A percentile compares a stretch with the other conserved stretches of the same genome.
These are phyloP conservation scores for Cynoglossus semilaevis DNA, from an alignment of 2,113 vertebrate species.

Conservation along the genomic window DNA sequence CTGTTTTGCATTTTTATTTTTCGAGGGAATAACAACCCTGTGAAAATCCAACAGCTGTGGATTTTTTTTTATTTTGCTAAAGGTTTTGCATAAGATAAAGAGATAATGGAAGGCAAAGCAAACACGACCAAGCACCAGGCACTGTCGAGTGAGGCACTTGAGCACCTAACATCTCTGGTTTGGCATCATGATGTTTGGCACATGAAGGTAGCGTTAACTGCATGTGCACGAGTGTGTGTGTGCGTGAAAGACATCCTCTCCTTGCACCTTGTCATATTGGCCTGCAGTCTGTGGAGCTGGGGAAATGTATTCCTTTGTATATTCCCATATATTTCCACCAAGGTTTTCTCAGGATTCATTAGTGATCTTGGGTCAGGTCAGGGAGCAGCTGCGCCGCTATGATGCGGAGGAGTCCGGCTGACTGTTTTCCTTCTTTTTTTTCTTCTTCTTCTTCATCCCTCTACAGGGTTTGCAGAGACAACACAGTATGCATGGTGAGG, in stretches of 20 bases:
- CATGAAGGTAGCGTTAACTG: constrained; percentile 52
- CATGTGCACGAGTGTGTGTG: constrained; percentile 19
- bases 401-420: constrained; percentile 69
- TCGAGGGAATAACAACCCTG: constrained; percentile 15
- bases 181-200: constrained; percentile 69
- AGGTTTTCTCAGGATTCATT: constrained; percentile 9
- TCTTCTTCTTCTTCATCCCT: constrained; percentile 78
- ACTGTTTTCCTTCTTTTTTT: constrained; percentile 57
- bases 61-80: constrained; percentile 30
- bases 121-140: constrained; percentile 69
- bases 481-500: constrained; percentile 93
- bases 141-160: constrained; percentile 77
- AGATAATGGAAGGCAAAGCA: constrained; percentile 70
- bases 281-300: constrained; percentile 1
- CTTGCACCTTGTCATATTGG: constrained; percentile 26
- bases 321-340: not conserved
- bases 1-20: constrained; percentile 42
- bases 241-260: constrained; percentile 11
- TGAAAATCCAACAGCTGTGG: constrained; percentile 9
- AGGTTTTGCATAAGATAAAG: constrained; percentile 71
- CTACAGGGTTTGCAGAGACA: constrained; percentile 91
- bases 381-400: constrained; percentile 36
- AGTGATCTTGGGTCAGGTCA: constrained; percentile 11
- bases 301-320: constrained; percentile 13
- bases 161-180: constrained; percentile 67